phyloP scores from a whole-genome alignment of 2,797 vertebrate genomes.

The Arnoldichthys spilopterus region DNA sequence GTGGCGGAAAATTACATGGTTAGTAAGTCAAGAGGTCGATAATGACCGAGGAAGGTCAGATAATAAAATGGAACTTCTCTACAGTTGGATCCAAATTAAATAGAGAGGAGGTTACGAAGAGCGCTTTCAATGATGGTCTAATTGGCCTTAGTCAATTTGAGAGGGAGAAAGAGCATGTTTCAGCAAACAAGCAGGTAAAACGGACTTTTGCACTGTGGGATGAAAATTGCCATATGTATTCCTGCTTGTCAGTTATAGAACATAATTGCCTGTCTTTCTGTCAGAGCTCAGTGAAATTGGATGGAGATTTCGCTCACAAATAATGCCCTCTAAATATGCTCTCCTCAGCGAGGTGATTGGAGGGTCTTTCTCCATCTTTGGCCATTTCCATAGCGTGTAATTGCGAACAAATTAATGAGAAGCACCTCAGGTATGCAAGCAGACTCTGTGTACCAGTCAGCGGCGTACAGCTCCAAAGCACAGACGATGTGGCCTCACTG shows the following conservation, averaged over 20 bases:
- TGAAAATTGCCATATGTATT: constrained; percentile 57
- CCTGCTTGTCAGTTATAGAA: constrained; percentile 55
- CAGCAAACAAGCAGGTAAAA: constrained; percentile 47
- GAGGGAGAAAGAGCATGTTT: constrained; percentile 50
- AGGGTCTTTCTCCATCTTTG: constrained; percentile 29
- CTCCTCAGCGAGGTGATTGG: constrained; percentile 42
- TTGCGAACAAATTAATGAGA: constrained; percentile 32
- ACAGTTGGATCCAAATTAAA: constrained; percentile 39
- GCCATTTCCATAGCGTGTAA: constrained; percentile 26
- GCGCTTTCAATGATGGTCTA: constrained; percentile 46
- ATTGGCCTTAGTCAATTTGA: constrained; percentile 52
- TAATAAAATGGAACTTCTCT: constrained; percentile 28
- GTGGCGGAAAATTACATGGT: constrained; percentile 29
- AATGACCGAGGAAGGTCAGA: constrained; percentile 26
- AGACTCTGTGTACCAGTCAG: background rate
- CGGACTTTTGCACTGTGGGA: constrained; percentile 40
- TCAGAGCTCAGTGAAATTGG: constrained; percentile 54
- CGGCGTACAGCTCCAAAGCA: background rate
- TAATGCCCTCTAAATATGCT: constrained; percentile 48
- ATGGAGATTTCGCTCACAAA: constrained; percentile 53
- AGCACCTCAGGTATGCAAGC: background rate
- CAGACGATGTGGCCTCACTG: background rate
- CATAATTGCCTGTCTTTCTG: constrained; percentile 59
- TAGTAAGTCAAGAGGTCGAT: constrained; percentile 30
- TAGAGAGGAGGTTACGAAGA: constrained; percentile 31